Base-by-base conservation (phyloP, 2,888 invertebrate genomes). In the Sinelater perroti region DNA sequence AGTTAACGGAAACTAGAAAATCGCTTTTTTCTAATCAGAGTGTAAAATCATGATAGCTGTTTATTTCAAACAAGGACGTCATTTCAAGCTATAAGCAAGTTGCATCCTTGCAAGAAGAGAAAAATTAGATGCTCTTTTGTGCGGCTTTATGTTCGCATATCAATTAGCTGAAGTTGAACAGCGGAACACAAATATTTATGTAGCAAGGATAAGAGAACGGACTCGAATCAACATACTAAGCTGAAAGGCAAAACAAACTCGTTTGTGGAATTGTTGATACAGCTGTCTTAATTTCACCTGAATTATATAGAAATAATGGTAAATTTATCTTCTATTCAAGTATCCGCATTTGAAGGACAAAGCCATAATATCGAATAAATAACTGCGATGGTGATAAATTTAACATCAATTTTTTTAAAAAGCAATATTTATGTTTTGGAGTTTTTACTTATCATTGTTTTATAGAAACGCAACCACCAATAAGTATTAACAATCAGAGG, bases 111-210 rank as follows among this genome's bases (percentile, higher is more conserved):
- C 33, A n/a, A 8, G 11, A 40, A 11, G 3, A 10, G 13, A 40
- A 40, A 38, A 38, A 38, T 4, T n/a, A 17, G 24, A 40, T n/a
- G n/a, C n/a, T n/a, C n/a, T n/a, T 21, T 20, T 13, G 14, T 1
- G 5, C 1, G 4, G 11, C n/a, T 17, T 20, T 11, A n/a, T 38
- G 38, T 20, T 38, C 20, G 3, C 16, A 3, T n/a, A 21, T 7
- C 20, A 40, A 40, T 40, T 40, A 40, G 20, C 24, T 13, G 11
- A 13, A 40, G 7, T 7, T 7, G 24, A 40, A 21, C 6, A 40
- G 21, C 13, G 38, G 21, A 40, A 40, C 38, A 40, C 13, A 40
- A 40, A 21, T 40, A 24, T n/a, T n/a, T n/a, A n/a, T n/a, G n/a
- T n/a, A 18, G 18, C 36, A 36, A 36, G 36, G 36, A 20, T 21